Evolutionary conservation across 1,140 invertebrate species (phyloP).

Genomic region (Drosophila cardini): DNA sequence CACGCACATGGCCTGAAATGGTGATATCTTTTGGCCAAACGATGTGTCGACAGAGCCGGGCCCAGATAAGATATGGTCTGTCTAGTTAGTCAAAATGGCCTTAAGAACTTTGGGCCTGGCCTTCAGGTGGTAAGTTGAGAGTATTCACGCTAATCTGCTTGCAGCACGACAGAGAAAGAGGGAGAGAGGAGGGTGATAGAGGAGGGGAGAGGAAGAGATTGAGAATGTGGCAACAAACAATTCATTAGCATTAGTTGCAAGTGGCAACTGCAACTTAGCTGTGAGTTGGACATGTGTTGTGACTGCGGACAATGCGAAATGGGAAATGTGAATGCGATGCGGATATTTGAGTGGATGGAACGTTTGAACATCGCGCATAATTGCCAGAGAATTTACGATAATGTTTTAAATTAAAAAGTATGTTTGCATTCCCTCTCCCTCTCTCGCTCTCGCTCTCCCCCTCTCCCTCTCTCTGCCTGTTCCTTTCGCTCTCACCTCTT

Average conservation of each 20-base stretch:
- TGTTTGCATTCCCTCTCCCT: conserved; percentile 41
- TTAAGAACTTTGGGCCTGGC: conserved; percentile 44
- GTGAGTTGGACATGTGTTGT: conserved; percentile 47
- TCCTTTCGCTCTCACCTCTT: not conserved
- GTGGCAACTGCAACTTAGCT: conserved; percentile 19
- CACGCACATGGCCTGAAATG: conserved; percentile 62
- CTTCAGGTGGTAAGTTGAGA: conserved; percentile 53
- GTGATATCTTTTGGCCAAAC: conserved; percentile 72
- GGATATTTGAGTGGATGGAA: conserved; percentile 28
- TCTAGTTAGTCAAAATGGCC: conserved; percentile 70
- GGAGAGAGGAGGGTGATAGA: too few relatives aligned
- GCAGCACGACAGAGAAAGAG: conserved; percentile 61
- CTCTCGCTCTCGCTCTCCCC: too few relatives aligned
- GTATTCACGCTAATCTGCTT: conserved; percentile 74
- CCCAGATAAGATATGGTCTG: conserved; percentile 73
- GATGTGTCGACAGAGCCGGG: conserved; percentile 74
- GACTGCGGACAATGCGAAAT: conserved; percentile 55
- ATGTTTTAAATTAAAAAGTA: conserved; percentile 83
- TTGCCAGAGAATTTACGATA: conserved; percentile 83
- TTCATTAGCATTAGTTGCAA: conserved; percentile 59
- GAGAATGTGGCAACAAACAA: conserved; percentile 34
- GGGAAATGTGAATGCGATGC: conserved; percentile 46
- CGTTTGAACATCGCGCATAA: conserved; percentile 80
- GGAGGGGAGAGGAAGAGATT: not conserved
- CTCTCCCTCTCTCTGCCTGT: too few relatives aligned